Percentiles rank a stretch among this genome's conserved stretches.
phyloP scores from a whole-genome alignment of 1,140 invertebrate genomes.

The Hyles vespertilio region DNA sequence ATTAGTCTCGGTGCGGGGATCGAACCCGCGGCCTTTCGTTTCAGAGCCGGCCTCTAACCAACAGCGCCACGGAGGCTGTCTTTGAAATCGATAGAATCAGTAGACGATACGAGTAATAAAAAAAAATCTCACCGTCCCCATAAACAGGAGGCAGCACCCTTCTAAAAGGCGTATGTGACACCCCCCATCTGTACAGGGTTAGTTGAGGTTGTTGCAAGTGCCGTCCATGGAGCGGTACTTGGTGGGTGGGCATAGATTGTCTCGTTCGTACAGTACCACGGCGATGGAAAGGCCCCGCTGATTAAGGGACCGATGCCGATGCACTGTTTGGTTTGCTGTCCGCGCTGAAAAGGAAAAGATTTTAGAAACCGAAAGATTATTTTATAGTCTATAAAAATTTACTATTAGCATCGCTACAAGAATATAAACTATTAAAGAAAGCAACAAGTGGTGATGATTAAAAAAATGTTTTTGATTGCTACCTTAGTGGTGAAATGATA shows the following conservation, averaged over 20 bases:
- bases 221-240: slow-evolving; percentile 85
- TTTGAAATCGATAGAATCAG: too few species aligned
- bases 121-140: slow-evolving; percentile 79
- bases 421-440: too few species aligned
- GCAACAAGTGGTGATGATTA: too few species aligned
- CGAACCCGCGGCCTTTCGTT: too few species aligned
- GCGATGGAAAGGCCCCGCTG: slow-evolving; percentile 61
- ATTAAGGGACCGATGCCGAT: slow-evolving; percentile 75
- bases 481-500: too few species aligned
- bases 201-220: slow-evolving; percentile 86
- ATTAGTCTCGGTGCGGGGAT: too few species aligned
- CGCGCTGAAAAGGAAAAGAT: slow-evolving; percentile 28
- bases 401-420: too few species aligned
- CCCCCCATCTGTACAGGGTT: slow-evolving; percentile 82
- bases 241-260: slow-evolving; percentile 41
- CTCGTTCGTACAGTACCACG: slow-evolving; percentile 44
- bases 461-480: too few species aligned
- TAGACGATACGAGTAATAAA: neutral
- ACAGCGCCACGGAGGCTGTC: too few species aligned
- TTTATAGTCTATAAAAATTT: neutral
- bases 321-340: slow-evolving; percentile 1
- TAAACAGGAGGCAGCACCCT: slow-evolving; percentile 83
- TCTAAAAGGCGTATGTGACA: slow-evolving; percentile 85
- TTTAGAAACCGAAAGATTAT: neutral
- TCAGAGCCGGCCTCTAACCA: too few species aligned